A percentile compares a stretch with the other conserved stretches of the same genome.
phyloP scores from a whole-genome alignment of 53 echinoderm and acorn worm species.

The Paelopatides confundens region DNA sequence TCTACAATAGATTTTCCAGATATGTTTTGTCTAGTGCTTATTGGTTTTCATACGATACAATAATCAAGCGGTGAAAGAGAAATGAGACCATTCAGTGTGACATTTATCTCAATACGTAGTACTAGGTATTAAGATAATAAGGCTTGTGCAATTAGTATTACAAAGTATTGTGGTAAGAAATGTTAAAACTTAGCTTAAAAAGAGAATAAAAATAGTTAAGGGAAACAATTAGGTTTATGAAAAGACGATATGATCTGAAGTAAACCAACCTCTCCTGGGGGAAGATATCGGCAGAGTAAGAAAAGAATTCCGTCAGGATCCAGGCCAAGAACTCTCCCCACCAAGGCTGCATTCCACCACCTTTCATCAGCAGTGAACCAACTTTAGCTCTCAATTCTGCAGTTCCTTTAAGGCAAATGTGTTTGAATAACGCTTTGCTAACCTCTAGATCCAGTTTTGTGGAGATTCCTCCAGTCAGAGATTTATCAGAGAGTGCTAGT shows the following conservation, averaged over 20 bases:
- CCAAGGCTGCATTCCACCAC: conserved; percentile 86
- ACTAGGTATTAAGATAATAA: too few relatives aligned
- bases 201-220: background rate
- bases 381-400: conserved; percentile 78
- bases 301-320: conserved; percentile 92
- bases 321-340: conserved; percentile 99
- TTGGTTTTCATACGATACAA: too few relatives aligned
- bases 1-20: too few relatives aligned
- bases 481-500: conserved; percentile 64
- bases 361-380: conserved; percentile 82
- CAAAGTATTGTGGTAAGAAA: background rate
- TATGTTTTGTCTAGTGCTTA: too few relatives aligned
- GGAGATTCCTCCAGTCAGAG: conserved; percentile 65
- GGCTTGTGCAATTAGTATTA: background rate
- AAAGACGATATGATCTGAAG: too few relatives aligned
- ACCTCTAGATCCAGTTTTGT: conserved; percentile 76
- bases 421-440: conserved; percentile 92
- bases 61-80: too few relatives aligned
- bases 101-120: too few relatives aligned
- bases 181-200: background rate
- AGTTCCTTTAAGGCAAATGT: conserved; percentile 93
- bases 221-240: too few relatives aligned
- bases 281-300: conserved; percentile 81
- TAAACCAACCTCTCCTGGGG: conserved; percentile 88
- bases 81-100: too few relatives aligned